Evolutionary conservation across 2,113 vertebrate species (phyloP).

Genomic region (Rousettus leschenaultii): DNA sequence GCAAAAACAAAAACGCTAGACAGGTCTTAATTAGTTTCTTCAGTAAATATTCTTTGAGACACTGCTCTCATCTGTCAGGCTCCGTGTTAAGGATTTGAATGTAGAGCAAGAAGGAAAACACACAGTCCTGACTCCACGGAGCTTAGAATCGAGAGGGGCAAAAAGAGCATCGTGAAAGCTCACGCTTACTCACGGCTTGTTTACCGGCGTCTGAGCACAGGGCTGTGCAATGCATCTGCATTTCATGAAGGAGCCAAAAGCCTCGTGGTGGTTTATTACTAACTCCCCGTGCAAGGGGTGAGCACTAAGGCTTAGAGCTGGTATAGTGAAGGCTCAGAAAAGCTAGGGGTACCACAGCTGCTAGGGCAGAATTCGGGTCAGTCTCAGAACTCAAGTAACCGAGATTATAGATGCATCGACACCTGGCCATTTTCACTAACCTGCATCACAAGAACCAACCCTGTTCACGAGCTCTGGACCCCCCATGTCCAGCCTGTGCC

Average conservation of each 20-base stretch:
- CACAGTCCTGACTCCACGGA: neutral
- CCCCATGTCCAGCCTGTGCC: neutral
- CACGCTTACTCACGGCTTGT: neutral
- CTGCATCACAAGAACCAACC: neutral
- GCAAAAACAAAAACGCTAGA: neutral
- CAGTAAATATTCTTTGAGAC: neutral
- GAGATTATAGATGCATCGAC: neutral
- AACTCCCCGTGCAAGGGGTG: neutral
- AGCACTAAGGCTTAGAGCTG: neutral
- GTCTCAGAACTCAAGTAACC: neutral
- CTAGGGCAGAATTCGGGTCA: neutral
- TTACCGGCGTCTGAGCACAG: neutral
- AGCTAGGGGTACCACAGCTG: neutral
- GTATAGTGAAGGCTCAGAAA: neutral
- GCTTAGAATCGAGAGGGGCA: neutral
- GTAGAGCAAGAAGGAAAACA: neutral
- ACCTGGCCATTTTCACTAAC: neutral
- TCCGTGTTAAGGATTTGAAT: neutral
- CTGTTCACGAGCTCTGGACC: neutral
- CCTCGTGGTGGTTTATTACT: neutral
- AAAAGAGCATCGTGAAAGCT: neutral
- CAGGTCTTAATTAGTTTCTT: neutral
- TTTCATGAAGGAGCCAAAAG: neutral
- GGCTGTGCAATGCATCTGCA: neutral
- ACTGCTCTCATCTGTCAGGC: neutral